Evolutionary conservation across 2,797 vertebrate genomes (phyloP).

Genomic region (Craterocephalus amniculus): DNA sequence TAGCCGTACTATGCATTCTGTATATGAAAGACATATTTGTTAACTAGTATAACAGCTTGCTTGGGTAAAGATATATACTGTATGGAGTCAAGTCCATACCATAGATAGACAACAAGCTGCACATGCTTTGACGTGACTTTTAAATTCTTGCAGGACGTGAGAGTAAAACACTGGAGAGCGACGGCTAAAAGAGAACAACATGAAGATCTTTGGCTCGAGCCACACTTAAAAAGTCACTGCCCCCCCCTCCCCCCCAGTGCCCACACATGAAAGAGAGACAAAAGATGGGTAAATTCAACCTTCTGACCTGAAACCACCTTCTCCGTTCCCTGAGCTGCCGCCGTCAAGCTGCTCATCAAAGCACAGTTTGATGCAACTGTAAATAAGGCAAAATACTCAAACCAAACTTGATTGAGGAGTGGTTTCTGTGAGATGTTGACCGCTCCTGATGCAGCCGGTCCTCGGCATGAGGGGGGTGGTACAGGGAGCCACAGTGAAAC

Average conservation of each 20-base stretch:
- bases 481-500: slow-evolving; percentile 49
- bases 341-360: slow-evolving; percentile 42
- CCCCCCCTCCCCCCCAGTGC: slow-evolving; percentile 60
- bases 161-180: slow-evolving; percentile 52
- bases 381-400: slow-evolving; percentile 75
- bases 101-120: slow-evolving; percentile 71
- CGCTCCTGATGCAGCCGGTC: slow-evolving; percentile 24
- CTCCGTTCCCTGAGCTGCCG: slow-evolving; percentile 80
- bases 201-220: slow-evolving; percentile 84
- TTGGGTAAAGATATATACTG: slow-evolving; percentile 69
- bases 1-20: slow-evolving; percentile 68
- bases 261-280: slow-evolving; percentile 59
- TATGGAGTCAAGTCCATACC: slow-evolving; percentile 62
- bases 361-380: slow-evolving; percentile 59
- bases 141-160: slow-evolving; percentile 57
- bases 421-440: slow-evolving; percentile 38
- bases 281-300: slow-evolving; percentile 55
- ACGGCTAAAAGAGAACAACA: slow-evolving; percentile 42
- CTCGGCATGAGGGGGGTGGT: slow-evolving; percentile 13
- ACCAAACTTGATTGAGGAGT: slow-evolving; percentile 52
- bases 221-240: slow-evolving; percentile 68
- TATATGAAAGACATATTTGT: slow-evolving; percentile 70
- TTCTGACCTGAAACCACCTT: slow-evolving; percentile 54
- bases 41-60: slow-evolving; percentile 64
- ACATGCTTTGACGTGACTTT: slow-evolving; percentile 72